Base-by-base conservation (phyloP, 1,140 invertebrate species). In the Trissolcus basalis region DNA sequence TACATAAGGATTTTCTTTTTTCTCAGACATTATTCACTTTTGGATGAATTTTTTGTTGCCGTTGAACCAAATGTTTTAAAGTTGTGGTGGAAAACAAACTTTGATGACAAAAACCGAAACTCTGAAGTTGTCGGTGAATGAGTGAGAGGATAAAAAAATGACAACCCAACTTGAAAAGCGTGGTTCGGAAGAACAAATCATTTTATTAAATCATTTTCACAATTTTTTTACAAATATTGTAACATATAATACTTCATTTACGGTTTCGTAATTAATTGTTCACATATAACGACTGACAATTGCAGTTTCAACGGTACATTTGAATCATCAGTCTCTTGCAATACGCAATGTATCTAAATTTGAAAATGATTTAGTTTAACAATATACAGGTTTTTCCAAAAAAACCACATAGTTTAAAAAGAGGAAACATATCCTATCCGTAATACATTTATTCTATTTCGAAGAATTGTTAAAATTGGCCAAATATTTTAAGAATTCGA, bases 231-330 rank as follows among this genome's bases (percentile, higher is more conserved):
- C 60, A 72, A 72, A 64, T 72, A 59, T 58, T 13, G 35, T 74
- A 74, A 74, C 61, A 67, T 61, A 60, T 68, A 74, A 74, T 74
- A 74, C 58, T 74, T 74, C 45, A 67, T 61, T 65, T 44, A 63
- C 32, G 68, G 45, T 59, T 27, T 27, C 45, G 44, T 63, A 45
- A 39, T 49, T 27, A 35, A 32, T 50, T 35, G 48, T 39, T 47
- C 36, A 16, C 55, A 16, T 64, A 54, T 49, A 63, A 64, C n/a
- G 48, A 64, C 53, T 55, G 68, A 58, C 44, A 58, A 71, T 11
- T 50, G 15, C 53, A 70, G 56, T 44, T 48, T 70, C 12, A 41
- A 55, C 44, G 44, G 15, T 55, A 43, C 15, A 64, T 63, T 71
- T 51, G 11, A 71, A 64, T 71, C 43, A 45, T 58, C 68, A 71